These are phyloP conservation scores for Oophaga pumilio DNA, from an alignment of 2,113 vertebrate genomes.

Conservation along the genomic window DNA sequence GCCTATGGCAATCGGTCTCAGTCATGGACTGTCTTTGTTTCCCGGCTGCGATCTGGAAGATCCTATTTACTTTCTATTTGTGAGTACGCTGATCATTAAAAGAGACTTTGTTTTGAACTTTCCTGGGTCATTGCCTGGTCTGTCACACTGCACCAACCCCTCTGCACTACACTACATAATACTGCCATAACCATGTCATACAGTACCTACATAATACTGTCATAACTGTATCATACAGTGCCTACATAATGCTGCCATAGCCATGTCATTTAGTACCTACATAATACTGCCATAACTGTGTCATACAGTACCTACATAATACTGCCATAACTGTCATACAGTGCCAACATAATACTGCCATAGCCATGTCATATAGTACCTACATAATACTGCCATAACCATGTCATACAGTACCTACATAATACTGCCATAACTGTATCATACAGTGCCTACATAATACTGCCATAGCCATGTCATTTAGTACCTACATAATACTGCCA, in stretches of 20 bases:
- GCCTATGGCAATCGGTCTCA: too few relatives aligned
- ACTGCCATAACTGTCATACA: not conserved
- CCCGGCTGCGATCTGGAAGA: too few relatives aligned
- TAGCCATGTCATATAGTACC: not conserved
- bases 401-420: not conserved
- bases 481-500: not conserved
- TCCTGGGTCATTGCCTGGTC: too few relatives aligned
- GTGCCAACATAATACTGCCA: not conserved
- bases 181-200: too few relatives aligned
- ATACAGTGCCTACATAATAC: not conserved
- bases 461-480: not conserved
- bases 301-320: not conserved
- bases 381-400: not conserved
- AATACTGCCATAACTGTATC: not conserved
- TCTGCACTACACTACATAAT: too few relatives aligned
- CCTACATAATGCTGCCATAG: not conserved
- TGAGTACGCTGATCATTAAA: too few relatives aligned
- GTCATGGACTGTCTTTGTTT: too few relatives aligned
- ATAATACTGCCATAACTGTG: not conserved
- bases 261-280: not conserved
- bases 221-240: not conserved
- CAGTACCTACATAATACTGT: too few relatives aligned
- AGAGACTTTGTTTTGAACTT: too few relatives aligned
- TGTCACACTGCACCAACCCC: too few relatives aligned
- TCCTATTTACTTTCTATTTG: too few relatives aligned